These are phyloP conservation scores for cat (Felis catus) DNA, from an alignment of 2,113 vertebrate genomes.

Conservation along the genomic window DNA sequence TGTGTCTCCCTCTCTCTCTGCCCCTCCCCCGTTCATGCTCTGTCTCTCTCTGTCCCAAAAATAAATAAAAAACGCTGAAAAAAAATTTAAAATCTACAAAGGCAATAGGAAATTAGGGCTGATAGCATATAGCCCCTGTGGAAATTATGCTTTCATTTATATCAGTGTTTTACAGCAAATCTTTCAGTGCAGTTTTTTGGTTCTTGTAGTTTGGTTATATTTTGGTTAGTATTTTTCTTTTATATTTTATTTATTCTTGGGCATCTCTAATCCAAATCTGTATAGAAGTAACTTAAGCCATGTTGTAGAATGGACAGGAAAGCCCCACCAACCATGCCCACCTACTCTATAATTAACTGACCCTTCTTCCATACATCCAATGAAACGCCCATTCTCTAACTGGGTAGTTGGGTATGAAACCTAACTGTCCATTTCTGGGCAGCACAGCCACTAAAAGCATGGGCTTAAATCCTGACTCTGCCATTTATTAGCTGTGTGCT, in stretches of 20 bases:
- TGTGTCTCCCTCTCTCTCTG: no score
- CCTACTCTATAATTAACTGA: neutral
- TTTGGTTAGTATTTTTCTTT: conserved; percentile 16
- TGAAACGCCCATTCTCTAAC: neutral
- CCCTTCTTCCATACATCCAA: neutral
- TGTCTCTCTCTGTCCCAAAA: no score
- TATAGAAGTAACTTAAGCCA: neutral
- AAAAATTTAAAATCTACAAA: conserved; percentile 22
- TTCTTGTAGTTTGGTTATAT: conserved; percentile 1
- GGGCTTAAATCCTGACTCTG: neutral
- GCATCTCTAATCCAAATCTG: conserved; percentile 11
- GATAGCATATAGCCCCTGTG: neutral
- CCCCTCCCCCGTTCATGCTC: no score
- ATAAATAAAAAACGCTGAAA: no score
- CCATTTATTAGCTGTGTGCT: neutral
- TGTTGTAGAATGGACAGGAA: neutral
- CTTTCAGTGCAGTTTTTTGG: neutral
- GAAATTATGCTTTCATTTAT: neutral
- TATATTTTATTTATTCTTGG: neutral
- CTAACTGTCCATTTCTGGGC: neutral
- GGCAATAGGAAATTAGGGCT: neutral
- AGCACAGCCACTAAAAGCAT: neutral
- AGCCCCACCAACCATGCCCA: neutral
- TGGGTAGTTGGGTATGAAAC: neutral
- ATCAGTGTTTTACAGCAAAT: conserved; percentile 35